Conservation (phyloP, 1,140 invertebrate species). For the Nixonia krombeini region DNA sequence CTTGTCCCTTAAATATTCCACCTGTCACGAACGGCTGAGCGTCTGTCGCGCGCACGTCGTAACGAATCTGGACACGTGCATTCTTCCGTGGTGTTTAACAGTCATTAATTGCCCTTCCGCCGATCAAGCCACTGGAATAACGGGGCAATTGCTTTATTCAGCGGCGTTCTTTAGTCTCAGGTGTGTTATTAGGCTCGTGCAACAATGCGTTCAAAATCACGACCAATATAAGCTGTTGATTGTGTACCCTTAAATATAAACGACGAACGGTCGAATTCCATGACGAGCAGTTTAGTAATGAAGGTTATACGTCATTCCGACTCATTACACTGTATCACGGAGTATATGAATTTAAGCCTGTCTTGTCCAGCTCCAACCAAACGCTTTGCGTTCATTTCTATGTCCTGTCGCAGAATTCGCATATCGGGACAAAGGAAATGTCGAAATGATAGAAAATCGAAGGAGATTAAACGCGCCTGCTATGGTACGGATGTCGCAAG, state of each 20-base stretch:
- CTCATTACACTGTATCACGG: conserved; percentile 60
- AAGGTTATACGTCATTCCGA: conserved; percentile 56
- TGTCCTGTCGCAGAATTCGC: conserved; percentile 27
- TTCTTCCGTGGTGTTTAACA: conserved; percentile 49
- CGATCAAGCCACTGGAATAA: too few species aligned
- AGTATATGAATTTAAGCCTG: conserved; percentile 62
- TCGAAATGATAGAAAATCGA: too few species aligned
- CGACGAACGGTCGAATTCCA: too few species aligned
- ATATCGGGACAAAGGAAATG: too few species aligned
- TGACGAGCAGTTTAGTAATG: conserved; percentile 67
- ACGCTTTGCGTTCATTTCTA: conserved; percentile 57
- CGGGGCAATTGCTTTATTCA: too few species aligned
- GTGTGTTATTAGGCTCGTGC: too few species aligned
- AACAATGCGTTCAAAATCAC: too few species aligned
- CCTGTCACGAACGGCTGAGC: conserved; percentile 37
- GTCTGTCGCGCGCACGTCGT: conserved; percentile 30
- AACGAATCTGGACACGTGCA: conserved; percentile 48
- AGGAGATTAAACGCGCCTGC: too few species aligned
- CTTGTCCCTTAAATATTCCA: conserved; percentile 52
- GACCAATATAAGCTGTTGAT: too few species aligned
- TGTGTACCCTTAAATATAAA: too few species aligned
- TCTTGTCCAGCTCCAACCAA: conserved; percentile 61
- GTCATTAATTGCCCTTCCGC: conserved; percentile 41
- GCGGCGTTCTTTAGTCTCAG: too few species aligned
- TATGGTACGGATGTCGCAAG: too few species aligned